Evolutionary conservation across 2,797 vertebrate genomes (phyloP).

Genomic region (Ispidina picta): DNA sequence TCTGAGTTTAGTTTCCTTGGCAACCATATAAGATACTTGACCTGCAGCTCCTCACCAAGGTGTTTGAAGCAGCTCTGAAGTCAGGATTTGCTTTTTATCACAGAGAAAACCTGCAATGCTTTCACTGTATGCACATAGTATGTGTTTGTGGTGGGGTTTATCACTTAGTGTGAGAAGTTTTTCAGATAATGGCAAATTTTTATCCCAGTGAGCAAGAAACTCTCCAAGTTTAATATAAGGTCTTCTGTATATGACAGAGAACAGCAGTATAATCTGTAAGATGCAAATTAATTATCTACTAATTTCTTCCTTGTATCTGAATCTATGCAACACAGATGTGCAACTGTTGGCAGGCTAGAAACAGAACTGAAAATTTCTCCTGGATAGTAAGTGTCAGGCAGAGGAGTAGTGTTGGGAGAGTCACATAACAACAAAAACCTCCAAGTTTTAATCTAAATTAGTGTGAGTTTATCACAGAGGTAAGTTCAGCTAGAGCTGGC

Average conservation of each 20-base stretch:
- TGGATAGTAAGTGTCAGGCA: neutral
- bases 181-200: neutral
- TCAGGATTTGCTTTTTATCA: neutral
- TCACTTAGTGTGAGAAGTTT: neutral
- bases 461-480: neutral
- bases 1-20: constrained; percentile 7
- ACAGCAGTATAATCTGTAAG: neutral
- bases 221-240: neutral
- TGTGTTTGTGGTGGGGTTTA: neutral
- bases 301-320: neutral
- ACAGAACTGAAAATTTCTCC: neutral
- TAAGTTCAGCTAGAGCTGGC: neutral
- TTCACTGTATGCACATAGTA: rapidly evolving
- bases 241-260: neutral
- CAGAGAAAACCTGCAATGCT: neutral
- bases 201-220: neutral
- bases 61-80: neutral
- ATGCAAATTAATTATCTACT: neutral
- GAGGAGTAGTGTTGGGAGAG: neutral
- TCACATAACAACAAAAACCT: neutral
- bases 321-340: neutral
- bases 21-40: neutral
- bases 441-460: neutral
- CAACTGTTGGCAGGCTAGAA: neutral
- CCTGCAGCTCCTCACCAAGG: neutral